Evolutionary conservation across 2,113 vertebrate species (phyloP).

Genomic region (Dendrocopos noguchii): DNA sequence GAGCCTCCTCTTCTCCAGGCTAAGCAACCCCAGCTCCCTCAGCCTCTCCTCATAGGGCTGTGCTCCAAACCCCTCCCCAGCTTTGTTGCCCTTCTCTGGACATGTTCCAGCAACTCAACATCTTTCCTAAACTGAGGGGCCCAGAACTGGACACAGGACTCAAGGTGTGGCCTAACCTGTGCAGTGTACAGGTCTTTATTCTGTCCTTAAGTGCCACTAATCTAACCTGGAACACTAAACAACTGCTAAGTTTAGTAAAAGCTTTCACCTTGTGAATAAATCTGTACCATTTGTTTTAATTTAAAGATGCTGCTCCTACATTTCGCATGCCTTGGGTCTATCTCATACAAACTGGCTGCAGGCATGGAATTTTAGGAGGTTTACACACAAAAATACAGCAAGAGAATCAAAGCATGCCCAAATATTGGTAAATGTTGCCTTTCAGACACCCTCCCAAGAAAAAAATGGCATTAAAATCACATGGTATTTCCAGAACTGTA

Average conservation of each 20-base stretch:
- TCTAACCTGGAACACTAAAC: not conserved
- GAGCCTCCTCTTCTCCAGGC: no score
- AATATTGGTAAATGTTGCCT: not conserved
- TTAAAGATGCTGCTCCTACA: not conserved
- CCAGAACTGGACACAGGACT: no score
- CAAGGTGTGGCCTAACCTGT: no score
- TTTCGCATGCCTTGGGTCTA: not conserved
- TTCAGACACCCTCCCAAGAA: not conserved
- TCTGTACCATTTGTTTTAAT: not conserved
- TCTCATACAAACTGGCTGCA: not conserved
- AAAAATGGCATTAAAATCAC: not conserved
- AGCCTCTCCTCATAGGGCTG: no score
- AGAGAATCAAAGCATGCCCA: not conserved
- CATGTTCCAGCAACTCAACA: no score
- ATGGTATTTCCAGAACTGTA: not conserved
- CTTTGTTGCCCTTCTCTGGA: no score
- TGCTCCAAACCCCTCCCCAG: no score
- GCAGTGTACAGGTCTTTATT: not conserved
- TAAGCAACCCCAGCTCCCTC: no score
- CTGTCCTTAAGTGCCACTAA: not conserved
- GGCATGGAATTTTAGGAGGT: not conserved
- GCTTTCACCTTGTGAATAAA: not conserved
- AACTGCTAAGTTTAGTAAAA: not conserved
- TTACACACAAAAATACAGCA: not conserved
- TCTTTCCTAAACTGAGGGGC: no score